Base-by-base conservation (phyloP, 2,113 vertebrate genomes). In the Pseudopodoces humilis region DNA sequence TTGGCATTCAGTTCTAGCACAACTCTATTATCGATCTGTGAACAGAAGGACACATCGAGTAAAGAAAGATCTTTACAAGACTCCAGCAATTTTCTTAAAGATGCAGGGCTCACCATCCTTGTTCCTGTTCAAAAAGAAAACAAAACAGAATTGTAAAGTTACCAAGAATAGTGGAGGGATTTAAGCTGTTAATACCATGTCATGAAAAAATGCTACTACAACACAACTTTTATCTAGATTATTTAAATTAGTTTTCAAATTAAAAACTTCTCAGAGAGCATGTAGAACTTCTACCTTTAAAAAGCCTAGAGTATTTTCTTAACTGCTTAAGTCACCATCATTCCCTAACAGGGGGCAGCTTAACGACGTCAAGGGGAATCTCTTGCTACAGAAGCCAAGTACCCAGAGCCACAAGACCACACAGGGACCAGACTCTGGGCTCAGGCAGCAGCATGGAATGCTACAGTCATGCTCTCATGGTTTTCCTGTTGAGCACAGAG, bases 21-120 rank as follows among this genome's bases (percentile, higher is more conserved):
- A 33, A 98, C 97, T 91, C 98, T 98, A 76, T 98, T 99, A 98
- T 99, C 99, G 67, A 99, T 98, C 97, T 99, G 99, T 5, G 99
- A 99, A 97, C 99, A 99, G 98, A 99, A 99, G 97, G 99, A 99
- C 93, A 99, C 98, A 62, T 99, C 99, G 37, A 99, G 98, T 90
- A 99, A 98, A 74, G 98, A 98, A 39, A 99, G 98, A 59, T 97
- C 97, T 92, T 99, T 98, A 97, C 99, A 99, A 21, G 98, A 98
- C 88, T 99, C 98, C 94, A 99, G 98, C 90, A 99, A 98, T 95
- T 99, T 99, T 97, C 98, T 98, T 96, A 99, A 97, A 17, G 99
- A 99, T 80, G 98, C 97, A 5, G 98, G 94, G 90, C 98, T 99
- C 93, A 99, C 99, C 98, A 99, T 98, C 95, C 98, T 98, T 12